Evolutionary conservation across 2,113 vertebrate genomes (phyloP).

Genomic region (Dasyprocta punctata): DNA sequence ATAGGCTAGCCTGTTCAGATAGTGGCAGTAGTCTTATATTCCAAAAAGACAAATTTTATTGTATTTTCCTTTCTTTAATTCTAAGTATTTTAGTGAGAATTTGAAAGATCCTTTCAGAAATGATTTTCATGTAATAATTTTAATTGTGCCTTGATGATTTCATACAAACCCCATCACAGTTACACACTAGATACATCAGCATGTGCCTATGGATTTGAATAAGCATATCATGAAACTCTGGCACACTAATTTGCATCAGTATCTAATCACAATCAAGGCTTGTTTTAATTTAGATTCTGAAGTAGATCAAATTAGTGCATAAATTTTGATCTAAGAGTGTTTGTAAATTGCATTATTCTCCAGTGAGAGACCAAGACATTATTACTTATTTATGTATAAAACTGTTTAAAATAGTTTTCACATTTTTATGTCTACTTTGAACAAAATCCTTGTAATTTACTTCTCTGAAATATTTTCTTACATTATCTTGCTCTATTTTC

Average conservation of each 20-base stretch:
- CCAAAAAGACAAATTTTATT: neutral
- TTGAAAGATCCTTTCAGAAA: neutral
- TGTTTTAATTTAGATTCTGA: conserved; percentile 61
- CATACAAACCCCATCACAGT: neutral
- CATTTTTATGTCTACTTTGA: conserved; percentile 36
- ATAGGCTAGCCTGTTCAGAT: neutral
- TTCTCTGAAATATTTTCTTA: neutral
- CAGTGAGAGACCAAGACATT: conserved; percentile 33
- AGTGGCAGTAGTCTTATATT: neutral
- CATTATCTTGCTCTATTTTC: neutral
- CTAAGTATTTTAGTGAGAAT: neutral
- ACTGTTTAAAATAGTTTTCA: conserved; percentile 46
- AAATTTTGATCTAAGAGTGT: conserved; percentile 43
- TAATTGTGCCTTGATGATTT: neutral
- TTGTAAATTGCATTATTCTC: conserved; percentile 35
- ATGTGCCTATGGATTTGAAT: neutral
- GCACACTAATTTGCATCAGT: conserved; percentile 45
- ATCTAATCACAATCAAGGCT: conserved; percentile 52
- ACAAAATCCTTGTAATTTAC: neutral
- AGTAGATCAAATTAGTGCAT: conserved; percentile 46
- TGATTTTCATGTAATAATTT: neutral
- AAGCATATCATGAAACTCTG: neutral
- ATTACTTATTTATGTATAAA: conserved; percentile 40
- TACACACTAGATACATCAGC: neutral
- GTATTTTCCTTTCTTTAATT: neutral